These are phyloP conservation scores for Drosophila multiciliata DNA, from an alignment of 2,888 invertebrate genomes.

Conservation along the genomic window DNA sequence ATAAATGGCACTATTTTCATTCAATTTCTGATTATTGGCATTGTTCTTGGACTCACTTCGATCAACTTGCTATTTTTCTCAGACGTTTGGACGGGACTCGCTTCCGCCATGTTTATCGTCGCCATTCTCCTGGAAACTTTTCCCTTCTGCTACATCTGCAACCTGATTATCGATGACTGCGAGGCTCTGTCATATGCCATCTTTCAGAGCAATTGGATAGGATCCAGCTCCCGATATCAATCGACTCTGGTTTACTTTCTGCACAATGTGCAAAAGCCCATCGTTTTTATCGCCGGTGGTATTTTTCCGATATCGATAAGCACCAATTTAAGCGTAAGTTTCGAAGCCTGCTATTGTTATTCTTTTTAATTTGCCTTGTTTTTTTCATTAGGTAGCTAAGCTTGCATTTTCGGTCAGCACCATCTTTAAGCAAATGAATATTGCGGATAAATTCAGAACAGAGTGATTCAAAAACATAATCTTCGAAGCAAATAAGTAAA, in stretches of 20 bases:
- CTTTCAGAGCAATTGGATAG: constrained; percentile 30
- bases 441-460: no score
- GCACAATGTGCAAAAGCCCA: constrained; percentile 66
- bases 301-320: constrained; percentile 66
- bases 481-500: no score
- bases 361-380: no score
- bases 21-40: constrained; percentile 71
- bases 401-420: no score
- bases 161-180: constrained; percentile 72
- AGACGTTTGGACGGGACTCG: constrained; percentile 62
- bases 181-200: constrained; percentile 4
- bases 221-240: constrained; percentile 25
- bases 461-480: no score
- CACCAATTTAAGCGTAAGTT: constrained; percentile 71
- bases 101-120: constrained; percentile 59
- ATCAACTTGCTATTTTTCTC: constrained; percentile 70
- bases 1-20: constrained; percentile 72
- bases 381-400: no score
- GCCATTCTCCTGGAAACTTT: constrained; percentile 68
- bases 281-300: constrained; percentile 65
- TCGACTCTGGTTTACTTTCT: constrained; percentile 55
- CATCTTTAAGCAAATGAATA: no score
- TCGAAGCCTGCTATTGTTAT: background rate
- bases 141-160: constrained; percentile 74
- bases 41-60: constrained; percentile 65